Base-by-base conservation (phyloP, 1,140 invertebrate genomes). In the Bombyx mandarina region DNA sequence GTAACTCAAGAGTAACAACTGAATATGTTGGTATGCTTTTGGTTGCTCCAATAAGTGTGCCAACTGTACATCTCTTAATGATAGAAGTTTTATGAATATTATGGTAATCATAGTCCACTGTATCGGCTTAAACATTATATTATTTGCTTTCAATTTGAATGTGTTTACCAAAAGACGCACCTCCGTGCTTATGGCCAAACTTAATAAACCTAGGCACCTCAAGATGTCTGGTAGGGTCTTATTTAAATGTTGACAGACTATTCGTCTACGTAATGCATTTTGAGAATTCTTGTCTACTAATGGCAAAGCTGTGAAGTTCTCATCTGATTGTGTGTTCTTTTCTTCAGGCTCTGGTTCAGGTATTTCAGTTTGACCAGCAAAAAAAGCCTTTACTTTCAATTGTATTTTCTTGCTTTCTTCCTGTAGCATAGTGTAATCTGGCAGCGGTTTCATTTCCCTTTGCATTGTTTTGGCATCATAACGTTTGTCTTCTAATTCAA, bases 361-460 rank as follows among this genome's bases (percentile, higher is more conserved):
- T 67, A 86, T 79, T 35, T 71, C 74, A 12, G 71, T 82, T 48
- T 76, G 73, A n/a, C 86, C 86, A 57, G 80, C 65, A 56, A 78
- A 89, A 69, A 89, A 91, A 26, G 89, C 86, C 74, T 86, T 88
- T 0, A 91, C 89, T 82, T 91, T 91, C 7, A 91, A 61, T 54
- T 90, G 80, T 62, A 91, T 73, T 52, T 82, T 82, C 65, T 89
- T 88, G 59, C 81, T 88, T 67, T 92, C 90, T 69, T 90, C 85
- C 67, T 91, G 88, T 44, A 92, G 66, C 58, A 88, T 79, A 26
- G 79, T 83, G 65, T 89, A 92, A 72, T 91, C 87, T 7, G 90
- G 90, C 8, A 91, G 66, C 26, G 90, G 90, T 70, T 89, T 89
- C n/a, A 81, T 73, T 63, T 88, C 79, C 61, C 71, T 71, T 35